Evolutionary conservation across 2,888 invertebrate species (phyloP).

Genomic region (Aspidiotus rigidus): DNA sequence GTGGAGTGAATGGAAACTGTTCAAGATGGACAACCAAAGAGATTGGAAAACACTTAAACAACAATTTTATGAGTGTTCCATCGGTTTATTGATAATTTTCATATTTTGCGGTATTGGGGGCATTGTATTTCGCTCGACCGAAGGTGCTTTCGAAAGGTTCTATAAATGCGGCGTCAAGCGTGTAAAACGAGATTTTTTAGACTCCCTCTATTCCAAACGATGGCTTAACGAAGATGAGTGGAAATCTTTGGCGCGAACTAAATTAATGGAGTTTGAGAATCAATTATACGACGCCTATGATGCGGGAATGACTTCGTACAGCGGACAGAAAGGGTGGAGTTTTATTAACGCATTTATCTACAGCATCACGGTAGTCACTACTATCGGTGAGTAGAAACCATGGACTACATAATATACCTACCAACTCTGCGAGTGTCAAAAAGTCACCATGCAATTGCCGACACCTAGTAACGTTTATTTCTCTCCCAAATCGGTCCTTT

Average conservation of each 20-base stretch:
- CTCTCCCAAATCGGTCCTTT: too few relatives aligned
- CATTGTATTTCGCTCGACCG: conserved; percentile 68
- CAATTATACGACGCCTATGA: conserved; percentile 75
- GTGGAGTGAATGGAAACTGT: conserved; percentile 40
- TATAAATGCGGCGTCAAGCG: conserved; percentile 81
- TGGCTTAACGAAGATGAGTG: conserved; percentile 78
- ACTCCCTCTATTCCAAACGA: conserved; percentile 62
- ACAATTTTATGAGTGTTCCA: conserved; percentile 57
- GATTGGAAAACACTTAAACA: conserved; percentile 50
- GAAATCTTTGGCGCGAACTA: conserved; percentile 73
- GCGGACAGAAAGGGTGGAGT: conserved; percentile 76
- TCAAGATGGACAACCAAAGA: conserved; percentile 47
- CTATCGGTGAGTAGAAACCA: conserved; percentile 62
- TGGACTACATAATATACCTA: too few relatives aligned
- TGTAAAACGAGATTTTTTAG: conserved; percentile 77
- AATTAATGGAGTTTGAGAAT: conserved; percentile 74
- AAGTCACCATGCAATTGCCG: too few relatives aligned
- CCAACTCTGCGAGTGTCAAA: too few relatives aligned
- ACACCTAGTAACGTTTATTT: too few relatives aligned
- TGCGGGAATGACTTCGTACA: conserved; percentile 71
- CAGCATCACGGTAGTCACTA: conserved; percentile 76
- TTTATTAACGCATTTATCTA: conserved; percentile 79
- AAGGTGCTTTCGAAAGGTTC: conserved; percentile 74
- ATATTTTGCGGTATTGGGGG: conserved; percentile 71
- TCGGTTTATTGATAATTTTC: conserved; percentile 58